A percentile compares a stretch with the other conserved stretches of the same genome.
Evolutionary conservation across 2,797 vertebrate genomes (phyloP).

Genomic region (Hydrolagus colliei): DNA sequence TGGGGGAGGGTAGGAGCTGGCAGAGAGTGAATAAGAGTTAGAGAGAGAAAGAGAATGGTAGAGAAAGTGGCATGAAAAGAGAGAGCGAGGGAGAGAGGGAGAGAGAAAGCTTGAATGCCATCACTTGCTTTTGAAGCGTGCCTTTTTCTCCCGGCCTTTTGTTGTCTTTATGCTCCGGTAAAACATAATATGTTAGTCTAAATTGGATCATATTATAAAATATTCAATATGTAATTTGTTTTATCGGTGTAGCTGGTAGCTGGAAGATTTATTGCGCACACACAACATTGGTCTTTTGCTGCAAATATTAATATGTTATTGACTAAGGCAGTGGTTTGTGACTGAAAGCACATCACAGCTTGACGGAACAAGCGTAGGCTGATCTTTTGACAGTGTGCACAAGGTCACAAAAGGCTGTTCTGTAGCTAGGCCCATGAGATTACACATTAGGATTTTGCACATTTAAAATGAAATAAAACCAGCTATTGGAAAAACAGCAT

Average conservation of each 20-base stretch:
- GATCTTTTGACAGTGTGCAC: not conserved
- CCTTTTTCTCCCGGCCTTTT: not conserved
- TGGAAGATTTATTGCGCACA: conserved; percentile 17
- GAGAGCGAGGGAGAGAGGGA: not conserved
- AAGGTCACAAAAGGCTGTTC: not conserved
- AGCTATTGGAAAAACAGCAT: not conserved
- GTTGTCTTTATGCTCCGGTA: conserved; percentile 27
- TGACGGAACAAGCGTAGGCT: no score
- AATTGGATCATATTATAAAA: conserved; percentile 33
- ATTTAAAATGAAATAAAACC: not conserved
- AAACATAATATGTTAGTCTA: conserved; percentile 26
- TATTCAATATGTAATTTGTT: conserved; percentile 32
- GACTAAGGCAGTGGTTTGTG: conserved; percentile 23
- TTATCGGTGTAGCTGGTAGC: conserved; percentile 26
- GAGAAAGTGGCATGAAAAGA: not conserved
- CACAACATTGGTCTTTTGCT: conserved; percentile 20
- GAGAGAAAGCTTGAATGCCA: not conserved
- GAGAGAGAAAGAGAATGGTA: no score
- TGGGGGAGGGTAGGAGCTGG: no score
- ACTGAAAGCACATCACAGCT: not conserved
- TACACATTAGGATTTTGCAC: not conserved
- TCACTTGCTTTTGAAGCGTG: not conserved
- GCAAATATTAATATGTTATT: conserved; percentile 28
- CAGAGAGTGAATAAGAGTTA: no score
- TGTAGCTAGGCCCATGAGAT: not conserved